Evolutionary conservation across 2,888 invertebrate genomes (phyloP), one percentile per base, ranked within the genome.

Genomic region (Caenorhabditis uteleia): DNA sequence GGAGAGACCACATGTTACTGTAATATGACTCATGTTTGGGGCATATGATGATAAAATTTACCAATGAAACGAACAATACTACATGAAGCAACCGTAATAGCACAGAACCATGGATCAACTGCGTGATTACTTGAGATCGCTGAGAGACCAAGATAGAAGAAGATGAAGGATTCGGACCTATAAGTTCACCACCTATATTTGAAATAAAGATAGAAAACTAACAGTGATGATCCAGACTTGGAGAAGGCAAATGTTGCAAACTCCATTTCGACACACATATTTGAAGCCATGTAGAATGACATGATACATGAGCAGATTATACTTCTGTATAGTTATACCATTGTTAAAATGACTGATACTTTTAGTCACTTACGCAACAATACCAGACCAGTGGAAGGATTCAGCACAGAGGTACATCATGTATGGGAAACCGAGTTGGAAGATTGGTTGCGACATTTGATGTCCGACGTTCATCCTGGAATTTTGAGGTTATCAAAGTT

Each of bases 371-470:
- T 87, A 95, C 95, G 95, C 91, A 75, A 97, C 87, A 79, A 97
- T 95, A 56, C 95, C 95, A 72, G 95, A 95, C 89, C 95, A 91
- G 84, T 95, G 95, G 85, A 95, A 93, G 87, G 95, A 93, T 87
- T 97, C 97, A 43, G 97, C 95, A 83, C 91, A 91, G 51, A 97
- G 87, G 85, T 97, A 97, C 58, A 95, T 91, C 84, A 95, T 86
- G 84, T 97, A 97, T 56, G 95, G 94, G 91, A 95, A 93, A 56
- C 95, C 91, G 84, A 97, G 93, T 84, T 97, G 93, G 86, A 95
- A 93, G 83, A 97, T 91, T 14, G 97, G 97, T 85, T 97, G 95
- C 76, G 95, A 94, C 75, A 60, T 59, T 26, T 64, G 68, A 38
- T 62, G 43, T 10, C 53, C 51, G 16, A 47, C 60, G 18, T 54